Percentiles rank a stretch among this genome's conserved stretches.
These are phyloP conservation scores for Thereva nobilitata DNA, from an alignment of 2,888 invertebrate species.

Conservation along the genomic window DNA sequence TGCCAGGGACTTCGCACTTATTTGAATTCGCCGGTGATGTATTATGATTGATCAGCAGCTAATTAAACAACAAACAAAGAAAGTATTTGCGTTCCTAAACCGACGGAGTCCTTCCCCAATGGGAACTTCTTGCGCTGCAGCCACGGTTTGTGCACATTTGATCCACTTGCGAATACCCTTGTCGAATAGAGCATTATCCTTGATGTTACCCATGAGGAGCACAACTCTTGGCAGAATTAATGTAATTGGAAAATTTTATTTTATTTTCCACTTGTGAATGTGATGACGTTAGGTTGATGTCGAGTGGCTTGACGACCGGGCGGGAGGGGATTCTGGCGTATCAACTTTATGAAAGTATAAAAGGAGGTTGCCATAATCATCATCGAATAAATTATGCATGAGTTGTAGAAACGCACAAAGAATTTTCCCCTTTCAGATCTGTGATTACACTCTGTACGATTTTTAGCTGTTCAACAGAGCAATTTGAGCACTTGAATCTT, in stretches of 20 bases:
- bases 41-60: conserved; percentile 35
- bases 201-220: not conserved
- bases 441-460: conserved; percentile 36
- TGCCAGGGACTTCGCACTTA: conserved; percentile 19
- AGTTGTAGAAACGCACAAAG: conserved; percentile 34
- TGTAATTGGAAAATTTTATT: conserved; percentile 36
- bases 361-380: conserved; percentile 51
- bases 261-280: conserved; percentile 28
- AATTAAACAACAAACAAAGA: conserved; percentile 31
- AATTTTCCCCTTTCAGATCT: conserved; percentile 35
- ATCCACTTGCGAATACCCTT: not conserved
- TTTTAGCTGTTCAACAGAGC: conserved; percentile 42
- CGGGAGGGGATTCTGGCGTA: conserved; percentile 2
- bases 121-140: not conserved
- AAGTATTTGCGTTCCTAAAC: conserved; percentile 18
- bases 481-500: conserved; percentile 42
- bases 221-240: conserved; percentile 19
- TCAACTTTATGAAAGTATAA: conserved; percentile 30
- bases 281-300: not conserved
- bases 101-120: conserved; percentile 8
- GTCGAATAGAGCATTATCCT: not conserved
- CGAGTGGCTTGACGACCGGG: not conserved
- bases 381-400: conserved; percentile 58
- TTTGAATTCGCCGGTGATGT: conserved; percentile 33
- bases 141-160: not conserved